Conservation (phyloP, 2,113 vertebrate genomes). For the Oreamnos americanus region DNA sequence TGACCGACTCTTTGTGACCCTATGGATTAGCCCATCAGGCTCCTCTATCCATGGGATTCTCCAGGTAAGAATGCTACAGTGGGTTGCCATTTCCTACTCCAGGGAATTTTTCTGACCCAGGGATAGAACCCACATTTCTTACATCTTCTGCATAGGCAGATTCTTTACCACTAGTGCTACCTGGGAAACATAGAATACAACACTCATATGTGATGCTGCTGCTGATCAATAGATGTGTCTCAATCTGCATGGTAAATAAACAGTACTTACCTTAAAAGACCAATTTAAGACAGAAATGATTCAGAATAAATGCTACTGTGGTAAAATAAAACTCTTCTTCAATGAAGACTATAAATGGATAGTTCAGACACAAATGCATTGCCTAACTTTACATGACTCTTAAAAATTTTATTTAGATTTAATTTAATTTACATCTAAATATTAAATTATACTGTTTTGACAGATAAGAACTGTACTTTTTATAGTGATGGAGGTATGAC, state of each 20-base stretch:
- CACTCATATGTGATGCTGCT: background rate
- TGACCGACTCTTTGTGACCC: background rate
- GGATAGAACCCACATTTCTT: background rate
- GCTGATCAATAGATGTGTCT: background rate
- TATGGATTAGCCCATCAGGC: background rate
- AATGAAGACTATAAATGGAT: background rate
- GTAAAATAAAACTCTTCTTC: background rate
- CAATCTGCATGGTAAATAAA: background rate
- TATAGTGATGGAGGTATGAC: too few species aligned
- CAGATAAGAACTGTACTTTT: background rate
- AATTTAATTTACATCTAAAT: background rate
- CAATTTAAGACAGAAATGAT: background rate
- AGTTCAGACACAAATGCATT: background rate
- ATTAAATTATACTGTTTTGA: background rate
- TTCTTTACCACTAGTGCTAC: background rate
- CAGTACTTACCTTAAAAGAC: background rate
- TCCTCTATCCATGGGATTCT: background rate
- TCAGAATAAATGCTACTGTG: background rate
- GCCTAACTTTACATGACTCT: background rate
- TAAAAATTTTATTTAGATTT: background rate
- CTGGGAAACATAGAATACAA: background rate
- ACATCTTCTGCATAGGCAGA: background rate
- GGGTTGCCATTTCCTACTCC: background rate
- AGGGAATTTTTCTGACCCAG: background rate
- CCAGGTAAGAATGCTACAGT: background rate